Conservation (phyloP, 2,113 vertebrate species). For the Atrichornis clamosus region DNA sequence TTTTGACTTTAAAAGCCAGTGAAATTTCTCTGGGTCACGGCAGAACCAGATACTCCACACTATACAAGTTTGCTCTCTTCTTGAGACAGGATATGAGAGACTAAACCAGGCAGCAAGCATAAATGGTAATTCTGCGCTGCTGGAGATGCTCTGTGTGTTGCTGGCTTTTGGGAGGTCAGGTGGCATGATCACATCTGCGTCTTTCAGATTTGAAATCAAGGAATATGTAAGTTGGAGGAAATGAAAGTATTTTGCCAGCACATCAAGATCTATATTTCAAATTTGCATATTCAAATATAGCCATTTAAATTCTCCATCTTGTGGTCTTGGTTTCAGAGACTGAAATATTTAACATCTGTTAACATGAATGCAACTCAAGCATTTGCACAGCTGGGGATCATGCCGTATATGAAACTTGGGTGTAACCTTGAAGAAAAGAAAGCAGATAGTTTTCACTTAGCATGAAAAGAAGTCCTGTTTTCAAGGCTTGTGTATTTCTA, state of each 20-base stretch:
- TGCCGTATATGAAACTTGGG: neutral
- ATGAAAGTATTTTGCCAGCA: neutral
- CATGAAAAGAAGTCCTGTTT: neutral
- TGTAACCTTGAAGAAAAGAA: neutral
- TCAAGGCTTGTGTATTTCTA: neutral
- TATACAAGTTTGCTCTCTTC: neutral
- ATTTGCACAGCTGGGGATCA: neutral
- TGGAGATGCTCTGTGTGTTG: neutral
- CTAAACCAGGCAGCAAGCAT: neutral
- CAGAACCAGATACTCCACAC: neutral
- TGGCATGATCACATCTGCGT: accelerated
- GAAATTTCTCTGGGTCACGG: neutral
- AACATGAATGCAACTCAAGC: neutral
- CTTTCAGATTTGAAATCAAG: neutral
- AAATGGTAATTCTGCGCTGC: neutral
- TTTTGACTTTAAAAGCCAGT: neutral
- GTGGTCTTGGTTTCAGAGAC: neutral
- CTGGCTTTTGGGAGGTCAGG: neutral
- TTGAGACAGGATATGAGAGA: neutral
- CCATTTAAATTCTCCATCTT: neutral
- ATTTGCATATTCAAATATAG: neutral
- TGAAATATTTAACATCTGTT: neutral
- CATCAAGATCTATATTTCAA: neutral
- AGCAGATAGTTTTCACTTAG: neutral
- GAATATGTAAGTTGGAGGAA: neutral